A percentile compares a stretch with the other conserved stretches of the same genome.
Conservation (phyloP, 2,797 vertebrate genomes). For the Uromys caudimaculatus region DNA sequence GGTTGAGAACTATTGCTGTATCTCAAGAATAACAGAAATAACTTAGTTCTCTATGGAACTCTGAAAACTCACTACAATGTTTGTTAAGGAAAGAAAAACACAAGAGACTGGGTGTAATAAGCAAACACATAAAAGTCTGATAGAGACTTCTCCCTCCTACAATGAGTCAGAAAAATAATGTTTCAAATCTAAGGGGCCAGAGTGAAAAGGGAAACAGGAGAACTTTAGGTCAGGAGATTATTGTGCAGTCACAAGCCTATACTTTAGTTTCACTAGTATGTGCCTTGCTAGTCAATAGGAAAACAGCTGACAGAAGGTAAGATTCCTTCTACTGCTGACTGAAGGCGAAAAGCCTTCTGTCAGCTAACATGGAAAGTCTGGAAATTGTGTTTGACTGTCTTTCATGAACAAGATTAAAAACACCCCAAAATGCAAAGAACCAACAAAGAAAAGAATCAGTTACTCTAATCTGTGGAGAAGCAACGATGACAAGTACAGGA, state of each 20-base stretch:
- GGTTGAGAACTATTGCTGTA: background rate
- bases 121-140: background rate
- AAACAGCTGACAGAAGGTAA: slow-evolving; percentile 3
- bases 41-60: background rate
- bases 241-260: slow-evolving; percentile 9
- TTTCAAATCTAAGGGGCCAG: background rate
- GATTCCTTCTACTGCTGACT: background rate
- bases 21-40: background rate
- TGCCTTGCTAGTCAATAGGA: background rate
- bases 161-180: slow-evolving; percentile 39
- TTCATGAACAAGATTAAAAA: slow-evolving; percentile 25
- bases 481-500: background rate
- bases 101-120: background rate
- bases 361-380: background rate
- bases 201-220: background rate
- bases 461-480: background rate
- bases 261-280: background rate
- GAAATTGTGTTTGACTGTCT: slow-evolving; percentile 26
- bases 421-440: background rate
- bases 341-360: background rate
- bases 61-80: background rate
- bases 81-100: background rate
- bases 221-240: slow-evolving; percentile 17
- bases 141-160: background rate
- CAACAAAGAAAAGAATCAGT: background rate